A percentile compares a stretch with the other conserved stretches of the same genome.
Conservation (phyloP, 1,140 invertebrate genomes). For the Agrilus planipennis region DNA sequence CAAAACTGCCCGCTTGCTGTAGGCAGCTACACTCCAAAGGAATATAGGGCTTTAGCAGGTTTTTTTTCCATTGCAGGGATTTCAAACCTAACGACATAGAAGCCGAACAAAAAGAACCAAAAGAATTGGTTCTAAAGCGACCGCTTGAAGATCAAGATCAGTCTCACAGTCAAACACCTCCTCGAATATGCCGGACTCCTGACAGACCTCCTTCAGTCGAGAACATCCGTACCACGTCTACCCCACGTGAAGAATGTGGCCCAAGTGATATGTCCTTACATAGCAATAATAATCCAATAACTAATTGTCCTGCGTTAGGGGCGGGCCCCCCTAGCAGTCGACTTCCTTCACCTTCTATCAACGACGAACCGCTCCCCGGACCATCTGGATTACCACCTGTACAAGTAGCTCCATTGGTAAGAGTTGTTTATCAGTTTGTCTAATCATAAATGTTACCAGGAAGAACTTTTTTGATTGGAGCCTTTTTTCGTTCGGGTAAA, state of each 20-base stretch:
- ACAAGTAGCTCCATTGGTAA: conserved; percentile 76
- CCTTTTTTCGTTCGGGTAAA: too few relatives aligned
- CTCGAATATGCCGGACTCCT: conserved; percentile 17
- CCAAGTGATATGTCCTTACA: conserved; percentile 46
- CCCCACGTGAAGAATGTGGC: conserved; percentile 22
- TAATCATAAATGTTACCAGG: too few relatives aligned
- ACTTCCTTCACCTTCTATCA: conserved; percentile 50
- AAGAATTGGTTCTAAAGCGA: conserved; percentile 25
- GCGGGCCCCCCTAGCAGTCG: conserved; percentile 27
- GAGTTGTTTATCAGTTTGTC: too few relatives aligned
- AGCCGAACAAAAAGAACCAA: conserved; percentile 32
- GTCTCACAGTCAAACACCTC: conserved; percentile 10
- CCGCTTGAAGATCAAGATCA: conserved; percentile 10
- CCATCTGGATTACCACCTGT: conserved; percentile 68
- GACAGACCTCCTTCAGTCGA: conserved; percentile 18
- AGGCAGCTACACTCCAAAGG: too few relatives aligned
- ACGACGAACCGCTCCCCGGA: conserved; percentile 55
- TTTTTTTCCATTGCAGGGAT: too few relatives aligned
- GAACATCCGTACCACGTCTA: conserved; percentile 31
- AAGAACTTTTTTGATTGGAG: too few relatives aligned
- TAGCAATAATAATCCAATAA: conserved; percentile 33
- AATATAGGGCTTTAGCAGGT: too few relatives aligned
- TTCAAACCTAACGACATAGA: conserved; percentile 23
- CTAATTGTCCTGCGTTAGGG: conserved; percentile 9
- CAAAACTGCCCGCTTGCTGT: too few relatives aligned